Evolutionary conservation across 2,797 vertebrate species (phyloP), one percentile per base, ranked within the genome.

Genomic region (Falco berigora): DNA sequence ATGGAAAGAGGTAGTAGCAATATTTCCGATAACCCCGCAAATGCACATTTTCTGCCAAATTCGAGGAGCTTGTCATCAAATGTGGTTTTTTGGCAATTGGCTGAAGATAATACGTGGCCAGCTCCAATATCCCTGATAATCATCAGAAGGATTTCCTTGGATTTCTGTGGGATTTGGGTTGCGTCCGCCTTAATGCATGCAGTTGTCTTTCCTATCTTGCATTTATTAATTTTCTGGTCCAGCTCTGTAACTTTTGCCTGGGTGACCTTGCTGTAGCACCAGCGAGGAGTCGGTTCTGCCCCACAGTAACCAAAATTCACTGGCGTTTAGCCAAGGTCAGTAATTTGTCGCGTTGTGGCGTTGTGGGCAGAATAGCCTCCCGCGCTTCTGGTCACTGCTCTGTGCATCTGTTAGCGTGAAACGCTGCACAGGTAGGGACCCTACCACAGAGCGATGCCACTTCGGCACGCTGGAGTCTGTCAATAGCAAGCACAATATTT

Each of bases 401-500:
- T 40, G 53, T 80, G 81, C 85, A 90, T 50, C 71, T 79, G 20
- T 76, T 66, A 61, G 62, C 58, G 88, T 67, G 61, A 92, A 91
- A 63, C 16, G 46, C 10, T 83, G 59, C 71, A 56, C 46, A 69
- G 32, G 67, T 47, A 88, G 1, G 27, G 95, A 30, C 11, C 20
- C 74, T 67, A 25, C 40, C 67, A 53, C 50, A 71, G 83, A 50
- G 53, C 22, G 73, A 34, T 79, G 81, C 66, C 88, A 36, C 64
- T 93, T 85, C 73, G 88, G 69, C 77, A 50, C 46, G 49, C 62
- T 11, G 6, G 1, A 49, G 42, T 81, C 74, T 94, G 71, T 88
- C 91, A 88, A 38, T 61, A 94, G 81, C 69, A 97, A 97, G 96
- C 96, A 97, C 96, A 97, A 92, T 93, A 83, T 82, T 96, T 92